Conservation (phyloP, 1,140 invertebrate genomes). For the Pemphigus obesinymphae region DNA sequence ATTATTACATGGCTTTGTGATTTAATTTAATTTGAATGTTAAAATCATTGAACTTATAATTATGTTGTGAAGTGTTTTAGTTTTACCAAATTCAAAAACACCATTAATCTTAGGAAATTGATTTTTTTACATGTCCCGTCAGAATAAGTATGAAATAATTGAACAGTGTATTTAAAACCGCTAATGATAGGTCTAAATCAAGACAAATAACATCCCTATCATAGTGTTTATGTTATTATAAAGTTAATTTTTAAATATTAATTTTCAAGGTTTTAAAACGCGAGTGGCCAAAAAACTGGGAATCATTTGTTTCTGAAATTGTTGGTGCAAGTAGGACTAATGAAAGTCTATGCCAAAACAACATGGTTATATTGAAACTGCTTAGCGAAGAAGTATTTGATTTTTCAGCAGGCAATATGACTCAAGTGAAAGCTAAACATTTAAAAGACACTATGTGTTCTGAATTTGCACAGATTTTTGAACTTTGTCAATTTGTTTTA, state of each 20-base stretch:
- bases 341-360: conserved; percentile 98
- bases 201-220: too few relatives aligned
- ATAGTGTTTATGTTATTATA: too few relatives aligned
- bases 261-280: conserved; percentile 85
- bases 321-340: conserved; percentile 98
- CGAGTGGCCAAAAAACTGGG: conserved; percentile 99
- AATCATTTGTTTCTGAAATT: conserved; percentile 97
- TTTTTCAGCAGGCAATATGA: conserved; percentile 95
- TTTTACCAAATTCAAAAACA: too few relatives aligned
- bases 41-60: too few relatives aligned
- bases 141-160: too few relatives aligned
- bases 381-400: conserved; percentile 98
- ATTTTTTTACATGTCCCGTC: too few relatives aligned
- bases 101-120: too few relatives aligned
- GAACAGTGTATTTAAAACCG: too few relatives aligned
- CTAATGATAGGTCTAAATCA: too few relatives aligned
- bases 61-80: too few relatives aligned
- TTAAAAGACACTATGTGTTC: conserved; percentile 99
- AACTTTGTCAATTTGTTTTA: conserved; percentile 95
- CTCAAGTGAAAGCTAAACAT: conserved; percentile 98
- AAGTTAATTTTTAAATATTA: neutral
- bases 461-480: conserved; percentile 97
- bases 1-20: too few relatives aligned
- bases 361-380: conserved; percentile 96
- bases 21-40: too few relatives aligned